Percentiles rank a stretch among this genome's conserved stretches.
These are phyloP conservation scores for Mallotus villosus DNA, from an alignment of 2,797 vertebrate genomes.

Conservation along the genomic window DNA sequence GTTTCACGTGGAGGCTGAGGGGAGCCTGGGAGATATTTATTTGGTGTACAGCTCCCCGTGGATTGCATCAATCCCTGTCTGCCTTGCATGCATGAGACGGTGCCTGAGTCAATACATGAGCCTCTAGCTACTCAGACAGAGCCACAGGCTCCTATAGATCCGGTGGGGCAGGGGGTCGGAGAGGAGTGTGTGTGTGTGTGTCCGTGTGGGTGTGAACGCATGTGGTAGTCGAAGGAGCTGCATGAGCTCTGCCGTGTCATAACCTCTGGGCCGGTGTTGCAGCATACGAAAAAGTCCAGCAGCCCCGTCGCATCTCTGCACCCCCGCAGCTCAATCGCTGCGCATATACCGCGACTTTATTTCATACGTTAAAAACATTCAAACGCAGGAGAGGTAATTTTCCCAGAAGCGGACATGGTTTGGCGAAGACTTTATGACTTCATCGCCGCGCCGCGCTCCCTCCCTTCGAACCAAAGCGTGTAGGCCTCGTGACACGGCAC, in stretches of 20 bases:
- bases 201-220: constrained; percentile 14
- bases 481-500: no score
- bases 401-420: no score
- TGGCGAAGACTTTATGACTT: no score
- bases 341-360: background rate
- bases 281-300: background rate
- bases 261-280: background rate
- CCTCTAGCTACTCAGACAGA: constrained; percentile 58
- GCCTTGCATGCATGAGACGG: constrained; percentile 46
- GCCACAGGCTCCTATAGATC: constrained; percentile 50
- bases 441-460: no score
- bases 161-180: constrained; percentile 18
- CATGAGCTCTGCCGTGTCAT: background rate
- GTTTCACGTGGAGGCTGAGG: constrained; percentile 59
- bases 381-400: no score
- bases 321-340: background rate
- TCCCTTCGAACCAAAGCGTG: no score
- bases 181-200: constrained; percentile 23
- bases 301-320: no score
- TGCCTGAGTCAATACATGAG: constrained; percentile 61
- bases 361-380: no score
- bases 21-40: constrained; percentile 41
- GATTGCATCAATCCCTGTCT: constrained; percentile 62
- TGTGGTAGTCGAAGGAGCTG: background rate
- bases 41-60: constrained; percentile 50